A percentile compares a stretch with the other conserved stretches of the same genome.
These are phyloP conservation scores for Carabus problematicus DNA, from an alignment of 2,888 invertebrate genomes.

Conservation along the genomic window DNA sequence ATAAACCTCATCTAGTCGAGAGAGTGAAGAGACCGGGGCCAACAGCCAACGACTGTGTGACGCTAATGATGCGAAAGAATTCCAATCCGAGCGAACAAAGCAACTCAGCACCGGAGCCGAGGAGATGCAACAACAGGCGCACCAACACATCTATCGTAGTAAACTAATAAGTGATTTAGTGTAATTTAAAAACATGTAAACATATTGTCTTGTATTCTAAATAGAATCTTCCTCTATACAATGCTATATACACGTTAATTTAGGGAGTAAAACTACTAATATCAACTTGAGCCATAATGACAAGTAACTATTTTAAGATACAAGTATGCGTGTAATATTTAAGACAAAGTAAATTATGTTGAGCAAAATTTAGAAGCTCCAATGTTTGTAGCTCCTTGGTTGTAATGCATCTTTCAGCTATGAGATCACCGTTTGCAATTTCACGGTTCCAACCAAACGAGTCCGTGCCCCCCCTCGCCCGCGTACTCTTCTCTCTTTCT, in stretches of 20 bases:
- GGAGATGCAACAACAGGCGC: not conserved
- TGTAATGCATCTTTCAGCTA: slow-evolving; percentile 37
- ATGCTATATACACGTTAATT: no score
- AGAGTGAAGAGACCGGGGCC: slow-evolving; percentile 8
- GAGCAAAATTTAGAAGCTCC: not conserved
- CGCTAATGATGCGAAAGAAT: slow-evolving; percentile 27
- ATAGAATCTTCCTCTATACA: no score
- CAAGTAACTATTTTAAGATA: no score
- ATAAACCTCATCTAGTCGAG: slow-evolving; percentile 35
- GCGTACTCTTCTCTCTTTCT: not conserved
- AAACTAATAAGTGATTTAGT: no score
- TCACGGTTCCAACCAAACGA: slow-evolving; percentile 22
- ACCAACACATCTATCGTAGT: no score
- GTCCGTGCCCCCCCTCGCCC: not conserved
- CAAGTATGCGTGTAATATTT: no score
- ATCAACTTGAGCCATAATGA: no score
- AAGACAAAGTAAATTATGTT: no score
- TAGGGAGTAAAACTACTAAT: no score
- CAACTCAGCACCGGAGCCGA: not conserved
- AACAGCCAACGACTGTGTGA: slow-evolving; percentile 16
- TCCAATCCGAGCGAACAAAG: slow-evolving; percentile 14
- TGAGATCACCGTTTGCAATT: slow-evolving; percentile 39
- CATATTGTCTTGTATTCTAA: no score
- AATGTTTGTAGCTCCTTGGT: slow-evolving; percentile 20
- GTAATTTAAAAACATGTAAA: no score